Conservation (phyloP, 2,113 vertebrate species). For the Poeciliopsis occidentalis region DNA sequence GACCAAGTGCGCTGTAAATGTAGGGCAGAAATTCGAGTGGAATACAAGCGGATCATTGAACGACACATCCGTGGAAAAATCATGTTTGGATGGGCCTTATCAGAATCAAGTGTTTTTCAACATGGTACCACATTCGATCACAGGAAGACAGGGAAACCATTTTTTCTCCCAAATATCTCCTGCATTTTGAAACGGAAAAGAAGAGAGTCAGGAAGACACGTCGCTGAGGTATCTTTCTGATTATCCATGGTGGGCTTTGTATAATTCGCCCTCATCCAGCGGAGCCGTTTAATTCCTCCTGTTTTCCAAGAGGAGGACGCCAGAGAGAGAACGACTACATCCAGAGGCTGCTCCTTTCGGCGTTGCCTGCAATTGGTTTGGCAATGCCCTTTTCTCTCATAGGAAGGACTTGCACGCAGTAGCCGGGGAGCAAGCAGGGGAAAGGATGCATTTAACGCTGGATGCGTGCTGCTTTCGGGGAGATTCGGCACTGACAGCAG, state of each 20-base stretch:
- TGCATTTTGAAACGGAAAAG: slow-evolving; percentile 67
- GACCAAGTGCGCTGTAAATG: slow-evolving; percentile 76
- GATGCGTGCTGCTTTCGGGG: slow-evolving; percentile 79
- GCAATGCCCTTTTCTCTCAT: slow-evolving; percentile 75
- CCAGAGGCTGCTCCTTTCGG: slow-evolving; percentile 58
- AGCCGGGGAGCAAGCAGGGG: slow-evolving; percentile 57
- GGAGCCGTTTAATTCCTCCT: slow-evolving; percentile 71
- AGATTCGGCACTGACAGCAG: slow-evolving; percentile 71
- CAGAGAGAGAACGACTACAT: slow-evolving; percentile 59
- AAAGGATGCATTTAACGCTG: slow-evolving; percentile 76
- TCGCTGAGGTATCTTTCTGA: slow-evolving; percentile 51
- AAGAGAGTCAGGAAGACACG: slow-evolving; percentile 58
- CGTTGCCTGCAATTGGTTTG: slow-evolving; percentile 66
- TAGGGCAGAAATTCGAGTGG: slow-evolving; percentile 73
- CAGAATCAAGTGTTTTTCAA: slow-evolving; percentile 50
- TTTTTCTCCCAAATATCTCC: slow-evolving; percentile 63
- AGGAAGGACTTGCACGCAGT: slow-evolving; percentile 72
- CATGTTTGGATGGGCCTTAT: slow-evolving; percentile 72
- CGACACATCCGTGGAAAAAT: slow-evolving; percentile 58
- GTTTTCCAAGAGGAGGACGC: slow-evolving; percentile 66
- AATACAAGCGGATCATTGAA: slow-evolving; percentile 61
- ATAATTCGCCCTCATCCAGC: slow-evolving; percentile 74
- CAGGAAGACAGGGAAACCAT: slow-evolving; percentile 63
- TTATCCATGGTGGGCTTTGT: slow-evolving; percentile 75
- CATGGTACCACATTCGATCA: slow-evolving; percentile 49